Evolutionary conservation across 2,797 vertebrate genomes (phyloP), one percentile per base, ranked within the genome.

Genomic region (Rhabdomys pumilio): DNA sequence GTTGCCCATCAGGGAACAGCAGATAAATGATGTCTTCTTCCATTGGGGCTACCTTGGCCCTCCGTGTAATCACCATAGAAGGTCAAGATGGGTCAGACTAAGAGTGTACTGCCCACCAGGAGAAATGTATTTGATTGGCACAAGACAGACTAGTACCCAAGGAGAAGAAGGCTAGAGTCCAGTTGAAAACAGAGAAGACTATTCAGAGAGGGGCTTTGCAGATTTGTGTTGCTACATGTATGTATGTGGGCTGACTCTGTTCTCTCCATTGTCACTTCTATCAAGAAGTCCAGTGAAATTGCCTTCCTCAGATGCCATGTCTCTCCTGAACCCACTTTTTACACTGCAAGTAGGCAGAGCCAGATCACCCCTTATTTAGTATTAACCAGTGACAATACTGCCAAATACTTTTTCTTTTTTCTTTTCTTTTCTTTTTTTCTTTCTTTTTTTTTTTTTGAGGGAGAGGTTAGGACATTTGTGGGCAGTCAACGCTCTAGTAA

Each of bases 331-430:
- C 8, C 22, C 14, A 12, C 24, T 83, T 53, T 86, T 47, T 50
- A 73, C 6, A 12, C 13, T 1, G 3, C 8, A 31, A n/a, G 15
- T 1, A 4, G 13, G 7, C 2, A 0, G 4, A 65, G 57, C 13
- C 41, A n/a, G 31, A 34, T 13, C 6, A 29, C 7, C 41, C 47
- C n/a, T 53, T 7, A 9, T 67, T 91, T 73, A 55, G 65, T 26
- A 53, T 55, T 20, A 31, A 14, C 13, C 6, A 15, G 8, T 3
- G 38, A 34, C 22, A 12, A 34, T 41, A 38, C 61, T 14, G 5
- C 95, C 50, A 69, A 14, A 50, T 57, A 61, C 63, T 29, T 26
- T 34, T 24, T 11, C 17, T 47, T 47, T 5, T 47, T 47, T 47
- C 8, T 47, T 47, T 8, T 47, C 8, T 47, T 38, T 8, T 47